Conservation (phyloP, 2,113 vertebrate genomes). For the Brachirus orientalis region DNA sequence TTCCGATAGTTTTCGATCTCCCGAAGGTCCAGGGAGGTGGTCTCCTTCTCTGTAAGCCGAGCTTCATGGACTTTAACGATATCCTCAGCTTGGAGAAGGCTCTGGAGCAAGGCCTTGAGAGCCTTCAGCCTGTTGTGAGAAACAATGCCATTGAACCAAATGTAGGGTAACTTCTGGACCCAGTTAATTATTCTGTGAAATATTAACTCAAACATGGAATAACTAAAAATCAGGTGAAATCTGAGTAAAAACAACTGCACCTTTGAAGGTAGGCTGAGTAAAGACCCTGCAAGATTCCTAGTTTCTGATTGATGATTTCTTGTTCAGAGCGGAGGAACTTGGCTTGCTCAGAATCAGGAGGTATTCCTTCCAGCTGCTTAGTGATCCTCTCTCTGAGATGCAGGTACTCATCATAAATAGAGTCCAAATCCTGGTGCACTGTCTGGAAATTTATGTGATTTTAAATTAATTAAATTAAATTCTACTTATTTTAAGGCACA, state of each 20-base stretch:
- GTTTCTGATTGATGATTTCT: conserved; percentile 87
- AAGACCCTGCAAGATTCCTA: conserved; percentile 89
- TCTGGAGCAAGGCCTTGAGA: conserved; percentile 85
- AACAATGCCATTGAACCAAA: conserved; percentile 6
- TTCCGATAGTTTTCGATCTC: conserved; percentile 89
- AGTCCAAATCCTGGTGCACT: conserved; percentile 74
- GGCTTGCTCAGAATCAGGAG: conserved; percentile 73
- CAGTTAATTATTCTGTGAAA: neutral
- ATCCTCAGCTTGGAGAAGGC: conserved; percentile 88
- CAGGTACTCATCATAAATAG: conserved; percentile 76
- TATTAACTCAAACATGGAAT: neutral
- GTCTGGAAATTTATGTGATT: conserved; percentile 44
- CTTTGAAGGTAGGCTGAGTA: conserved; percentile 89
- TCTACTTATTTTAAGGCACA: too few species aligned
- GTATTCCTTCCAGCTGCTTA: conserved; percentile 71
- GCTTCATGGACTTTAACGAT: conserved; percentile 92
- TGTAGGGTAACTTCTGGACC: neutral
- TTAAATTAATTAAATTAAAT: neutral
- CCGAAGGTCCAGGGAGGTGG: conserved; percentile 87
- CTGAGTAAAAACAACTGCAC: conserved; percentile 65
- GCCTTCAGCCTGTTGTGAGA: conserved; percentile 83
- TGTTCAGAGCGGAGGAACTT: conserved; percentile 85
- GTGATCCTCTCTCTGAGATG: conserved; percentile 75
- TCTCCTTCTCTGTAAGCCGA: conserved; percentile 95
- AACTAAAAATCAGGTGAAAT: neutral